Base-by-base conservation (phyloP, 2,888 invertebrate genomes). In the Xanthorhoe spadicearia region DNA sequence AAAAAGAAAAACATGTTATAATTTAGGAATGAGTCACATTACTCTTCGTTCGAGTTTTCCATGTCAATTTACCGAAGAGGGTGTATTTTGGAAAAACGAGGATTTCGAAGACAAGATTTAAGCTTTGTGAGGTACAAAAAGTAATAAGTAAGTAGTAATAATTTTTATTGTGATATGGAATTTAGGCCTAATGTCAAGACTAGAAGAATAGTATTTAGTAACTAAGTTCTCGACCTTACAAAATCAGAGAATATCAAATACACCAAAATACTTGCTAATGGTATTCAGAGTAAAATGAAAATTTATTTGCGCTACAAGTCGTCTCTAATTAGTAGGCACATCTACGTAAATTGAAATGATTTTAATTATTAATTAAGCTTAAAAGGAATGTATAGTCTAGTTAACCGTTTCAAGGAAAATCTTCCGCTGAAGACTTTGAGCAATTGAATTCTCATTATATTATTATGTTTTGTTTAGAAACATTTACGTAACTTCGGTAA, bases 241-340 rank as follows among this genome's bases (percentile, higher is more conserved):
- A 10, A 10, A 43, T 43, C 3, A 43, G 5, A 10, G 10, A 43
- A 4, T 10, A 13, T 43, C 38, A 43, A 38, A 43, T 43, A 10
- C 13, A 43, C 38, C 13, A 13, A 10, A 38, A 38, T 38, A 38
- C 13, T 43, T 3, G 13, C 38, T 43, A 1, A 13, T 13, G 13
- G 2, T 43, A 43, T 43, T 13, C 38, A 3, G 38, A 43, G 38
- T 2, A 43, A 43, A 43, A 43, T 43, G 38, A 43, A 32, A 32
- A 32, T 32, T 32, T 32, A 32, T 43, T 43, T 13, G 38, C 13
- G 13, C 10, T 13, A 43, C 38, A 43, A 43, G 38, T 43, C 38
- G 38, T 38, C 38, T 43, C 38, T 43, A 43, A 43, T 43, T 43
- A 38, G 38, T 38, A 43, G 38, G 38, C 38, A 43, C 38, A 43